Evolutionary conservation across 2,113 vertebrate species (phyloP), one percentile per base, ranked within the genome.

Genomic region (Notarius lentiginosus): DNA sequence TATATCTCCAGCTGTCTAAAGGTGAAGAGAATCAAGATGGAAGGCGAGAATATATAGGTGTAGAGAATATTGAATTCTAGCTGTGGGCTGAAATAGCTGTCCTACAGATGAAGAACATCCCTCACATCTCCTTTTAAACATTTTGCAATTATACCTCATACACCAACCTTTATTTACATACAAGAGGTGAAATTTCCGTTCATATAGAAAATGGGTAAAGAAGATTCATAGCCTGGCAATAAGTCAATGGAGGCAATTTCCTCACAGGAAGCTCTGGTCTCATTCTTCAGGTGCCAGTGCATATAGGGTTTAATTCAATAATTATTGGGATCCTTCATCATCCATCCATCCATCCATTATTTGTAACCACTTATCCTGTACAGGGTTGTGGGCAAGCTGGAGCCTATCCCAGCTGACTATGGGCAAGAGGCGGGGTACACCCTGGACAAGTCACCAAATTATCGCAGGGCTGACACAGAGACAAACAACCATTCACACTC

Each of bases 121-220:
- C 83, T 60, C 68, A 81, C 75, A 73, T 79, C 75, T 85, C 86
- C 22, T 49, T 79, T 58, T 72, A 63, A 41, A 72, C 58, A 79
- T 58, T 47, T 55, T 70, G 82, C 75, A 51, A 41, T 76, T 63
- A 63, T 80, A 56, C 51, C 18, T 49, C 84, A 66, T 73, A 86
- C 82, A 24, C 68, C 56, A 24, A 51, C 11, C 65, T 87, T 88
- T 84, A 89, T 89, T 91, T 89, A 85, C 85, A 89, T 89, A 86
- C 41, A 63, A 68, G 60, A 60, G 22, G 18, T 60, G 22, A 24
- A 63, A 88, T 65, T 83, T 49, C 11, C 65, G 47, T 65, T 84
- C 87, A 86, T 88, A 90, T 68, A 88, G 86, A 87, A 89, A 90
- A 86, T 87, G 83, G 82, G 86, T 88, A 90, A 89, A 89, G 82